phyloP scores from a whole-genome alignment of 2,113 vertebrate genomes.

The Actenoides hombroni region DNA sequence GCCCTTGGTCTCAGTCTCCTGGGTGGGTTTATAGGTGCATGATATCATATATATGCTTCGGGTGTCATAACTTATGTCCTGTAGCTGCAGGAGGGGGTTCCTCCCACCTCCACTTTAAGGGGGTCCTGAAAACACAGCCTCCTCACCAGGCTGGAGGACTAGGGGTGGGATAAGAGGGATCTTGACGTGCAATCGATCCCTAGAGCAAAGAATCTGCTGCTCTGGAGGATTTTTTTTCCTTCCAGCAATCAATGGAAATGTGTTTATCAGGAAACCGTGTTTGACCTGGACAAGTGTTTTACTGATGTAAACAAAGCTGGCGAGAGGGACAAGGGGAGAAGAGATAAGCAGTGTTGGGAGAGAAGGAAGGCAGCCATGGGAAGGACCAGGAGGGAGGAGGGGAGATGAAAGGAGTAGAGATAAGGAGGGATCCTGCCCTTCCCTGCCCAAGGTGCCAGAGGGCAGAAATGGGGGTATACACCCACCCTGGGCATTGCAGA shows the following conservation, averaged over 20 bases:
- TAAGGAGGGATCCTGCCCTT: not conserved
- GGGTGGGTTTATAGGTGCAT: not conserved
- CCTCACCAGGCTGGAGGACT: not conserved
- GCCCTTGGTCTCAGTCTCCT: not conserved
- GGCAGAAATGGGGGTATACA: fast-evolving
- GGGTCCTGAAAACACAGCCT: not conserved
- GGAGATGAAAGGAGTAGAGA: not conserved
- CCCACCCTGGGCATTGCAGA: not conserved
- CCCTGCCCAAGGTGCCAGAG: not conserved
- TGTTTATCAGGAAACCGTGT: constrained; percentile 36
- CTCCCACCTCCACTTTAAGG: not conserved
- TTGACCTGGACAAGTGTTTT: constrained; percentile 33
- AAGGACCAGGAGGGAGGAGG: not conserved
- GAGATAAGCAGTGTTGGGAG: not conserved
- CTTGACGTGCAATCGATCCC: not conserved
- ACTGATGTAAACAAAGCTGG: constrained; percentile 18
- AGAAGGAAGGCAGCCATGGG: not conserved
- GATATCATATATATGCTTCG: fast-evolving
- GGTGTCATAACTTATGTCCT: not conserved
- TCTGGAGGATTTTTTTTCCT: constrained; percentile 21
- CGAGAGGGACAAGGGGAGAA: not conserved
- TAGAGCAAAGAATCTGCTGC: not conserved
- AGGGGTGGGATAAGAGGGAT: not conserved
- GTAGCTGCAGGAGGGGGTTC: not conserved
- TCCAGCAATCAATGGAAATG: constrained; percentile 58